Percentiles rank a stretch among this genome's conserved stretches.
These are phyloP conservation scores for Camptogramma bilineatum DNA, from an alignment of 2,888 invertebrate species.

Conservation along the genomic window DNA sequence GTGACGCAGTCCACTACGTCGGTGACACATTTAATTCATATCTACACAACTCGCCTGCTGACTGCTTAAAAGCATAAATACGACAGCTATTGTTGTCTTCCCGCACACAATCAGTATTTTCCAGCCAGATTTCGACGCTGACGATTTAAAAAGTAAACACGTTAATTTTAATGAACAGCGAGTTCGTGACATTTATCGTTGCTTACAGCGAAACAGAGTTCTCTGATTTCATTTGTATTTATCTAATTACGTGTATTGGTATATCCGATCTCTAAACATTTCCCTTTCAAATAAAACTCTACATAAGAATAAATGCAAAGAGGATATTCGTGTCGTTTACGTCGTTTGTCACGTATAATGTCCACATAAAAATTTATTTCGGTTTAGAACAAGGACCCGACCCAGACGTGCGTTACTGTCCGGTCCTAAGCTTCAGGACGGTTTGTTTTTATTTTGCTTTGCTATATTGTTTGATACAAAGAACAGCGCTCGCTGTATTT, in stretches of 20 bases:
- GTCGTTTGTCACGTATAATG: slow-evolving; percentile 76
- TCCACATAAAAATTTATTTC: slow-evolving; percentile 75
- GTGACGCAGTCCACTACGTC: slow-evolving; percentile 32
- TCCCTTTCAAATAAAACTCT: slow-evolving; percentile 31
- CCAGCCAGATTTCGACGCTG: slow-evolving; percentile 42
- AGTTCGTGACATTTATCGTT: slow-evolving; percentile 52
- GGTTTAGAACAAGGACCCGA: slow-evolving; percentile 64
- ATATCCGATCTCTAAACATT: slow-evolving; percentile 30
- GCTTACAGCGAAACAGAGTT: slow-evolving; percentile 43
- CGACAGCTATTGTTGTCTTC: slow-evolving; percentile 46
- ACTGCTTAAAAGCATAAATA: slow-evolving; percentile 36
- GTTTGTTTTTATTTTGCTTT: slow-evolving; percentile 51
- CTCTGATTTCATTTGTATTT: slow-evolving; percentile 46
- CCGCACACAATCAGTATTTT: slow-evolving; percentile 49
- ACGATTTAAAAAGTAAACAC: slow-evolving; percentile 49
- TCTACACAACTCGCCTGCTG: slow-evolving; percentile 36
- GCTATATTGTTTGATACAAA: slow-evolving; percentile 19
- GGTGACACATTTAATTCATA: slow-evolving; percentile 56
- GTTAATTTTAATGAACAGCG: slow-evolving; percentile 51
- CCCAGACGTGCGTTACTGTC: slow-evolving; percentile 62
- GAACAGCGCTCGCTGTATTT: neutral
- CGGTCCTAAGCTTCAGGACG: slow-evolving; percentile 56
- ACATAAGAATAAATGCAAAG: slow-evolving; percentile 58
- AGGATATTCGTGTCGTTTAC: slow-evolving; percentile 68
- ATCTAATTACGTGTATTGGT: slow-evolving; percentile 41